Evolutionary conservation across 1,140 invertebrate genomes (phyloP).

Genomic region (Berghia stephanieae): DNA sequence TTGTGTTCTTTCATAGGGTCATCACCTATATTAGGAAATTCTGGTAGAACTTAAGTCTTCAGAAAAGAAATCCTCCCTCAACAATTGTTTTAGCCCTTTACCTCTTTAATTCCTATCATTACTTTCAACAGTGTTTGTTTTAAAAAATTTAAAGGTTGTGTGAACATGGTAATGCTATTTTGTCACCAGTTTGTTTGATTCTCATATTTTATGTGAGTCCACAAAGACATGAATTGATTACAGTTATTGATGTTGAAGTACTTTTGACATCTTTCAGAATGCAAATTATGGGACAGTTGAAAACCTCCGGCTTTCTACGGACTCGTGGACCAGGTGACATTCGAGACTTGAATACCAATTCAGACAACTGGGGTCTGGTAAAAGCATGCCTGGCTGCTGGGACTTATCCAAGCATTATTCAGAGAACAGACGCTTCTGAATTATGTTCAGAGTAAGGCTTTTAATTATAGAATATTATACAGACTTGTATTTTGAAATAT

Average conservation of each 20-base stretch:
- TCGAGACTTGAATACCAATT: conserved; percentile 82
- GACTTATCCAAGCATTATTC: conserved; percentile 86
- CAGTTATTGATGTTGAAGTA: too few species aligned
- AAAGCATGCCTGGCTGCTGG: conserved; percentile 89
- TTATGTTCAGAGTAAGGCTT: conserved; percentile 18
- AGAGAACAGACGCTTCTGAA: conserved; percentile 44
- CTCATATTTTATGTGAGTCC: background rate
- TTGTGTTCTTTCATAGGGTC: background rate
- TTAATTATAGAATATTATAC: background rate
- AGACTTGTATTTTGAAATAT: background rate
- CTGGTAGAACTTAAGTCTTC: too few species aligned
- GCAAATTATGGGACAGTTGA: conserved; percentile 85
- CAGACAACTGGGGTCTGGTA: conserved; percentile 89
- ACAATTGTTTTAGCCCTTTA: background rate
- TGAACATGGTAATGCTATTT: background rate
- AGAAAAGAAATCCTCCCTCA: background rate
- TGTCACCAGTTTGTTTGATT: background rate
- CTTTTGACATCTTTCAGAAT: conserved; percentile 66
- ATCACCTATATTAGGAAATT: too few species aligned
- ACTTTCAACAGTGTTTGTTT: background rate
- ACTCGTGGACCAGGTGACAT: conserved; percentile 80
- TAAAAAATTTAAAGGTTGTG: background rate
- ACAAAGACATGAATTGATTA: background rate
- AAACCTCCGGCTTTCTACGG: conserved; percentile 84
- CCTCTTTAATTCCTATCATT: background rate